Evolutionary conservation across 2,113 vertebrate species (phyloP), one percentile per base, ranked within the genome.

Genomic region (Alethe castanea): DNA sequence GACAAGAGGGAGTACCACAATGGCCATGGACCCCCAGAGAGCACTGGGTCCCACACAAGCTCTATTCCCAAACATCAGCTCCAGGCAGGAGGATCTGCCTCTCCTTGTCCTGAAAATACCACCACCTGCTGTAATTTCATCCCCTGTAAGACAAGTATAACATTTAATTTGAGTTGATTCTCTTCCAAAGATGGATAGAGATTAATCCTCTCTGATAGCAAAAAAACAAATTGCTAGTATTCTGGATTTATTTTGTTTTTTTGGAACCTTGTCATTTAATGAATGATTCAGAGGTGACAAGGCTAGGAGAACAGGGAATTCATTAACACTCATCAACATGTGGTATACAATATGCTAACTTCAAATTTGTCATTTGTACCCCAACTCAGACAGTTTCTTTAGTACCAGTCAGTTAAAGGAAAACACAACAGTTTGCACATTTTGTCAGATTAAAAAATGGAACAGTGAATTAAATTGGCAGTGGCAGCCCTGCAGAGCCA

Each of bases 221-320:
- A 38, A 64, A 64, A 88, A 85, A 88, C 42, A 86, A 92, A 83
- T 61, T 54, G 40, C 50, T 80, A 28, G 35, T 72, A 79, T 45
- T 86, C 59, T 42, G 42, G 66, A 77, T 59, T 53, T 6, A 57
- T 85, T 74, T 85, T 81, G 44, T 54, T 86, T 62, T 62, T 88
- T 77, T 3, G 0, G 16, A 95, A 23, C 8, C 26, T 65, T 59
- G 14, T 93, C 59, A n/a, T 70, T 80, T 78, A 93, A 88, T 47
- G 54, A 73, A n/a, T 77, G 42, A 88, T 73, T 93, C 82, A 90
- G 76, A 93, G 80, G 52, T 86, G 82, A 94, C 38, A 56, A 16
- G 38, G 64, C 42, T 77, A 52, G 31, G 50, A 95, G 83, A 90
- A 80, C 18, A 66, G 23, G 36, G 67, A 95, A 60, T 52, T 93